A percentile compares a stretch with the other conserved stretches of the same genome.
These are phyloP conservation scores for Ceyx margarethae DNA, from an alignment of 2,113 vertebrate species.

Conservation along the genomic window DNA sequence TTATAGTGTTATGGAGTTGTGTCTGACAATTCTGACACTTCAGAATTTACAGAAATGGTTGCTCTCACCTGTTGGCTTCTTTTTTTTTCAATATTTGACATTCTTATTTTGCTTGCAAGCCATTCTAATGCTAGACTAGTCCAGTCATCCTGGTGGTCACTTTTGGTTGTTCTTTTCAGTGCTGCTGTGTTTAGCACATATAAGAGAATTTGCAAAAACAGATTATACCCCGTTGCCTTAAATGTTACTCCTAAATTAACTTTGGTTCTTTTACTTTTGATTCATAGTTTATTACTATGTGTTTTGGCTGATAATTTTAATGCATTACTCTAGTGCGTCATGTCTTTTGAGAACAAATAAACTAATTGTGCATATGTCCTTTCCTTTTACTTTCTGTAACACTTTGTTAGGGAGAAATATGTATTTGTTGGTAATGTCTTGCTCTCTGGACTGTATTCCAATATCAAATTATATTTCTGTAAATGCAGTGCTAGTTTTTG, in stretches of 20 bases:
- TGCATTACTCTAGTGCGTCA: neutral
- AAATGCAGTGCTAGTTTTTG: neutral
- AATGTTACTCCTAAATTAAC: neutral
- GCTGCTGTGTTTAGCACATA: neutral
- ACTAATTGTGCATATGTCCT: neutral
- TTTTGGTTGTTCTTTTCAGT: neutral
- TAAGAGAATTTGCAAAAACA: neutral
- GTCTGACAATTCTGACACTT: neutral
- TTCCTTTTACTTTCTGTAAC: neutral
- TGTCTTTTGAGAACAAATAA: neutral
- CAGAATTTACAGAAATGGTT: neutral
- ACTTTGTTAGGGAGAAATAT: neutral
- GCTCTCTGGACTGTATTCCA: neutral
- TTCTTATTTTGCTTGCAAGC: neutral
- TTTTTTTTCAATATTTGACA: neutral
- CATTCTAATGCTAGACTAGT: neutral
- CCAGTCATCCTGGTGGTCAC: neutral
- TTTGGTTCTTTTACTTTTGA: neutral
- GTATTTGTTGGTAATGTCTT: neutral
- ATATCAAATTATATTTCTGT: constrained; percentile 6
- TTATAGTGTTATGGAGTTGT: neutral
- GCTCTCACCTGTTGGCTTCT: neutral
- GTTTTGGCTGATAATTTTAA: neutral
- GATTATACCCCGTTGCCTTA: neutral
- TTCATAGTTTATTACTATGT: neutral